A percentile compares a stretch with the other conserved stretches of the same genome.
phyloP scores from a whole-genome alignment of 2,113 vertebrate genomes.

The Pterocles gutturalis region DNA sequence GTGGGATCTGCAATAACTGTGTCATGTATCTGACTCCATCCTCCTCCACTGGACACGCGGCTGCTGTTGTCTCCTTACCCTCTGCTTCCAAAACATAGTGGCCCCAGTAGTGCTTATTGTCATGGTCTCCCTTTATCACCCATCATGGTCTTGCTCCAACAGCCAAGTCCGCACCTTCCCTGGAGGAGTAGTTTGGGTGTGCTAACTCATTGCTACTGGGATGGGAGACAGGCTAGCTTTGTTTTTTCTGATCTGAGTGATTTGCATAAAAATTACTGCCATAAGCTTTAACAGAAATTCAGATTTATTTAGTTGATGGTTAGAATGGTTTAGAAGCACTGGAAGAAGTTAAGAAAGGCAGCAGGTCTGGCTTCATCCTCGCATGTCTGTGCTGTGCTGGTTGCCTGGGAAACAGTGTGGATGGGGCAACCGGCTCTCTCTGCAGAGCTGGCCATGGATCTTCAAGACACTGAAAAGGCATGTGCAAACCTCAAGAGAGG shows the following conservation, averaged over 20 bases:
- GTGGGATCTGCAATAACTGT: not conserved
- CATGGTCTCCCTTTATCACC: not conserved
- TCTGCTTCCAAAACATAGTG: not conserved
- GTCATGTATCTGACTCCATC: not conserved
- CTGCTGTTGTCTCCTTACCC: not conserved
- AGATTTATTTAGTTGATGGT: not conserved
- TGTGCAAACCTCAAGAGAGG: not conserved
- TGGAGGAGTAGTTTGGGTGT: not conserved
- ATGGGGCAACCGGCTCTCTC: not conserved
- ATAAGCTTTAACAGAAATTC: not conserved
- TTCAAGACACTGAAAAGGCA: not conserved
- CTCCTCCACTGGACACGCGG: rapidly evolving
- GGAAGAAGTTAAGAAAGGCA: not conserved
- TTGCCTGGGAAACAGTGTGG: not conserved
- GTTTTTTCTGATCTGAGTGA: not conserved
- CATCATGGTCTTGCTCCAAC: not conserved
- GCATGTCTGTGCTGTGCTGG: not conserved
- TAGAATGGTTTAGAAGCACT: not conserved
- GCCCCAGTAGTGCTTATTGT: not conserved
- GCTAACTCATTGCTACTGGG: not conserved
- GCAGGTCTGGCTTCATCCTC: not conserved
- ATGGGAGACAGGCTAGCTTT: not conserved
- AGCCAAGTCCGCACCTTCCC: not conserved
- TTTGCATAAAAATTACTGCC: not conserved
- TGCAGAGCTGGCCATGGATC: not conserved